phyloP scores from a whole-genome alignment of 2,888 invertebrate genomes.

The Eumerus sabulonum region DNA sequence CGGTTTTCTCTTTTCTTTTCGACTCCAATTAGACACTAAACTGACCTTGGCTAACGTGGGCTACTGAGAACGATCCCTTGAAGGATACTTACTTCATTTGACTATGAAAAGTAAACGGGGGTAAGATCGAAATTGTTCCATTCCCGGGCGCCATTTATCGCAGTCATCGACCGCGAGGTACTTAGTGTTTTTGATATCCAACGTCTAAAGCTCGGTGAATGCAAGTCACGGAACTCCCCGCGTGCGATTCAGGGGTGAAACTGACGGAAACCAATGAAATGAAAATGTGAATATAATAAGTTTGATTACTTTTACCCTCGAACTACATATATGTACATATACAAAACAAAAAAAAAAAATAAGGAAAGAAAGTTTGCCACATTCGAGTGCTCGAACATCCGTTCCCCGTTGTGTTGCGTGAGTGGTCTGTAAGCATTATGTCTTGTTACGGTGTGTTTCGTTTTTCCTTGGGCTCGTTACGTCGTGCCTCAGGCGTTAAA shows the following conservation, averaged over 20 bases:
- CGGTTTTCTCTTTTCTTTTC: no score
- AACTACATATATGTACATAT: conserved; percentile 9
- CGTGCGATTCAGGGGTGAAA: conserved; percentile 12
- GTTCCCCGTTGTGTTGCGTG: conserved; percentile 30
- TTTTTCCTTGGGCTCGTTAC: conserved; percentile 23
- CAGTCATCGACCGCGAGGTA: background rate
- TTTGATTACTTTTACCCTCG: conserved; percentile 47
- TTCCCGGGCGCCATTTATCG: conserved; percentile 2
- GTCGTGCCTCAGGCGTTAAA: conserved; percentile 18
- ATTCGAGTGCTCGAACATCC: conserved; percentile 13
- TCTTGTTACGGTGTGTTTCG: background rate
- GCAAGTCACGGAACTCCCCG: no score
- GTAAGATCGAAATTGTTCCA: no score
- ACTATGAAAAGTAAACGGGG: no score
- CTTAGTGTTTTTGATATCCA: no score
- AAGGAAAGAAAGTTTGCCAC: conserved; percentile 27
- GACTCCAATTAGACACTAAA: conserved; percentile 18
- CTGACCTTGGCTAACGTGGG: conserved; percentile 50
- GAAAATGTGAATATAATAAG: conserved; percentile 59
- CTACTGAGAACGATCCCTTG: background rate
- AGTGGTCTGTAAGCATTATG: conserved; percentile 33
- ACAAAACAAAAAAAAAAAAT: conserved; percentile 8
- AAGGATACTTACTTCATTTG: conserved; percentile 4
- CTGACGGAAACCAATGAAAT: conserved; percentile 36
- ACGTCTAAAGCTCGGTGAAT: no score